Conservation (phyloP, 2,797 vertebrate species). For the Aphelocoma californica region DNA sequence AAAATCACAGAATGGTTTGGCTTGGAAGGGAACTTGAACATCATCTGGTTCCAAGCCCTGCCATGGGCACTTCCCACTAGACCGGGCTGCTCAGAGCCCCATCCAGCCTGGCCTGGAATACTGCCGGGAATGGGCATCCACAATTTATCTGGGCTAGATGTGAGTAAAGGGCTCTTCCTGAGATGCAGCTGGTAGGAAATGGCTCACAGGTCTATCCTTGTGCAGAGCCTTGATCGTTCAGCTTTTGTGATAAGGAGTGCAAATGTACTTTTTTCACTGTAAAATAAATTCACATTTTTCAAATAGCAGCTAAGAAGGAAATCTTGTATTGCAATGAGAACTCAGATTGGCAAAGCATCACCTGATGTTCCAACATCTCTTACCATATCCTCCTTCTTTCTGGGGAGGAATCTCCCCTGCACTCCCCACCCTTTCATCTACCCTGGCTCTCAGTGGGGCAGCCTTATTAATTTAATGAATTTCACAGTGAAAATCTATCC, state of each 20-base stretch:
- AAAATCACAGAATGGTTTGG: not conserved
- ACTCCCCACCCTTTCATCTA: not conserved
- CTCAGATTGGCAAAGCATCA: not conserved
- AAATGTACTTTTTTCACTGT: not conserved
- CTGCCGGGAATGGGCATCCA: not conserved
- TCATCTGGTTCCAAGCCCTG: accelerated
- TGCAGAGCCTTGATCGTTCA: not conserved
- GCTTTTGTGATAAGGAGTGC: not conserved
- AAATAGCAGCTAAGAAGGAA: not conserved
- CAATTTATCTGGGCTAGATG: too few relatives aligned
- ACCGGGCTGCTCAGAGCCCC: not conserved
- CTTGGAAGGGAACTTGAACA: not conserved
- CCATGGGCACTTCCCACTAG: accelerated
- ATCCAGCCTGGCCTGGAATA: not conserved
- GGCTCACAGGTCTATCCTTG: too few relatives aligned
- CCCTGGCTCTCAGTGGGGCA: not conserved
- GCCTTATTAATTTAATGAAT: not conserved
- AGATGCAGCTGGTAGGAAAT: accelerated
- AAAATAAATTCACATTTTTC: not conserved
- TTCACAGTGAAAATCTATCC: not conserved
- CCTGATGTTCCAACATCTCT: not conserved
- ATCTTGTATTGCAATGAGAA: not conserved
- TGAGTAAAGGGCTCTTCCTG: not conserved
- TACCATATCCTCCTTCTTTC: not conserved
- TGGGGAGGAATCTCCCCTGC: not conserved